A percentile compares a stretch with the other conserved stretches of the same genome.
Conservation (phyloP, 1,140 invertebrate species). For the Megathymus violae region DNA sequence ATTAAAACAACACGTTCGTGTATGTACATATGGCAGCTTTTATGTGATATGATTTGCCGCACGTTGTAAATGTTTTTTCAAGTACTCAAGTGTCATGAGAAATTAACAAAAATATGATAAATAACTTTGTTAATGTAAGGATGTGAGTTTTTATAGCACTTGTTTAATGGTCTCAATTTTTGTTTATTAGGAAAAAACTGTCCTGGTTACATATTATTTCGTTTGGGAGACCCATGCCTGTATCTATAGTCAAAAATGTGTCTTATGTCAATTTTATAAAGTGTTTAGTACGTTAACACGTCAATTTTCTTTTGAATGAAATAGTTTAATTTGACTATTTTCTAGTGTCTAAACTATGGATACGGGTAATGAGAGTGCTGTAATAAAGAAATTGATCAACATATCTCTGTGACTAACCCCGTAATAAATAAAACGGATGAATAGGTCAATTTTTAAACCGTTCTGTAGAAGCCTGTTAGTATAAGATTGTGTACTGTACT, state of each 20-base stretch:
- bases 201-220: neutral
- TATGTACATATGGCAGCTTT: conserved; percentile 17
- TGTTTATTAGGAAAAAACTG: neutral
- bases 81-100: conserved; percentile 64
- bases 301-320: neutral
- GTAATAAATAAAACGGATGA: conserved; percentile 31
- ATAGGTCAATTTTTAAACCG: conserved; percentile 61
- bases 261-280: neutral
- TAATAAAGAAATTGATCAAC: conserved; percentile 27
- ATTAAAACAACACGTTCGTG: conserved; percentile 34
- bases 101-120: conserved; percentile 47
- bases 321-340: neutral
- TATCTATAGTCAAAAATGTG: neutral
- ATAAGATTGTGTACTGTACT: conserved; percentile 23
- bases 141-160: conserved; percentile 20
- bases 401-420: conserved; percentile 33
- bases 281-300: neutral
- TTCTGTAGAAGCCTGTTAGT: conserved; percentile 26
- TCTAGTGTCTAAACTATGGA: neutral
- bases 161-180: conserved; percentile 22
- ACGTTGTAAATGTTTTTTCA: conserved; percentile 42
- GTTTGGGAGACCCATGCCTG: neutral
- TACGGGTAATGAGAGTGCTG: neutral
- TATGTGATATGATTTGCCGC: conserved; percentile 21
- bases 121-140: conserved; percentile 34